Evolutionary conservation across 2,888 invertebrate species (phyloP), one percentile per base, ranked within the genome.

Genomic region (Cephus pulcher): DNA sequence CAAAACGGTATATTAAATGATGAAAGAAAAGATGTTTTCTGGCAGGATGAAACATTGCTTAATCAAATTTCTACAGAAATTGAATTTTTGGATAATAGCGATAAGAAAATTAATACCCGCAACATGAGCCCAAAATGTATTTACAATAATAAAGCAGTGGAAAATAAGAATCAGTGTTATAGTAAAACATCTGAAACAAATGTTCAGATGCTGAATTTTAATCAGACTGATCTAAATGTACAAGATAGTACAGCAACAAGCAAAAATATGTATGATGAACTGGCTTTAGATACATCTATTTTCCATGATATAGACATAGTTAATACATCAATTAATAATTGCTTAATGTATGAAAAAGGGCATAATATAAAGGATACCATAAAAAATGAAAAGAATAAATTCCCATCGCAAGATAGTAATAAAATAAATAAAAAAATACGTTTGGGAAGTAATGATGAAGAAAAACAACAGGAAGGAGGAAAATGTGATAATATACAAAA

Each of bases 71-170:
- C 34, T 33, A 23, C 37, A 30, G 35, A 33, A 35, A 30, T 74
- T 74, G 74, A 74, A 35, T 23, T 4, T n/a, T 74, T 34, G 1
- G 74, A 71, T 30, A 71, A 30, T 11, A 23, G 12, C 6, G 35
- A 35, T 33, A 23, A 71, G 32, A 6, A 32, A 32, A 30, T 40
- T 1, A 15, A 23, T 77, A 70, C 11, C 33, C 76, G 9, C 70
- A 78, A 56, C 33, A 78, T 12, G 77, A 70, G 23, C 77, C 4
- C 37, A 78, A 15, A 79, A 79, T 12, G 78, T 80, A 15, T 80
- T 83, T 30, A 78, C 40, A 34, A 78, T 76, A 33, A 35, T 76
- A 35, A 73, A 73, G 75, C 56, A 56, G 56, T 30, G 6, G 4
- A 32, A 12, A 23, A 34, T 23, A 23, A 56, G 23, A 6, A 56